Evolutionary conservation across 2,888 invertebrate genomes (phyloP).

Genomic region (Amblyteles armatorius): DNA sequence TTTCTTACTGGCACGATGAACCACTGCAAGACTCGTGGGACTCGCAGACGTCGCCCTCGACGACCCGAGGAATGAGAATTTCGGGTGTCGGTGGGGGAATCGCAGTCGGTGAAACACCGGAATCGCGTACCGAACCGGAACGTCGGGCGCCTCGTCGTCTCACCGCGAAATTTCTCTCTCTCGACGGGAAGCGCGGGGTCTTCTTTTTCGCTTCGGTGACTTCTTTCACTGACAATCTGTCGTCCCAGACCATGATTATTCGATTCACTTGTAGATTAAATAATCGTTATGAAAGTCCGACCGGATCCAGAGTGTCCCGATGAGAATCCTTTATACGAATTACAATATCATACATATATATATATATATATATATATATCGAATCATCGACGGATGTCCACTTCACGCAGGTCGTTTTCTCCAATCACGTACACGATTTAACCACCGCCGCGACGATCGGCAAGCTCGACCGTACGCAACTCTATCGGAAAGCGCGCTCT

Average conservation of each 20-base stretch:
- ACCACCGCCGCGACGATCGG: slow-evolving; percentile 8
- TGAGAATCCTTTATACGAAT: not conserved
- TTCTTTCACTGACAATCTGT: slow-evolving; percentile 80
- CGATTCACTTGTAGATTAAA: slow-evolving; percentile 27
- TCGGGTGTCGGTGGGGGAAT: slow-evolving; percentile 37
- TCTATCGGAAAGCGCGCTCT: slow-evolving; percentile 37
- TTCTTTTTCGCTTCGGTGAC: slow-evolving; percentile 85
- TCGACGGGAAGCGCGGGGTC: slow-evolving; percentile 89
- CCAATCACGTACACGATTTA: slow-evolving; percentile 11
- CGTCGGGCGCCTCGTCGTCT: slow-evolving; percentile 85
- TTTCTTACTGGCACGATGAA: slow-evolving; percentile 66
- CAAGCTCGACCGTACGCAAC: slow-evolving; percentile 27
- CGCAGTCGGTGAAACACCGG: slow-evolving; percentile 69
- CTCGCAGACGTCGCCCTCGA: slow-evolving; percentile 55
- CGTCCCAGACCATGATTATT: slow-evolving; percentile 79
- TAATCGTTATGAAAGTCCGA: not conserved
- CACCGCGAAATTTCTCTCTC: slow-evolving; percentile 89
- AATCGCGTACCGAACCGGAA: slow-evolving; percentile 69
- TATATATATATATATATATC: not conserved
- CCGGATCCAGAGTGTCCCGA: not conserved
- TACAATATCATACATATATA: not conserved
- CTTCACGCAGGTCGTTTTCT: slow-evolving; percentile 16
- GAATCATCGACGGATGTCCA: too few relatives aligned
- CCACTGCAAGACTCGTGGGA: slow-evolving; percentile 51
- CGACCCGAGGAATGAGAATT: slow-evolving; percentile 60